Base-by-base conservation (phyloP, 2,113 vertebrate species). In the Lophius piscatorius region DNA sequence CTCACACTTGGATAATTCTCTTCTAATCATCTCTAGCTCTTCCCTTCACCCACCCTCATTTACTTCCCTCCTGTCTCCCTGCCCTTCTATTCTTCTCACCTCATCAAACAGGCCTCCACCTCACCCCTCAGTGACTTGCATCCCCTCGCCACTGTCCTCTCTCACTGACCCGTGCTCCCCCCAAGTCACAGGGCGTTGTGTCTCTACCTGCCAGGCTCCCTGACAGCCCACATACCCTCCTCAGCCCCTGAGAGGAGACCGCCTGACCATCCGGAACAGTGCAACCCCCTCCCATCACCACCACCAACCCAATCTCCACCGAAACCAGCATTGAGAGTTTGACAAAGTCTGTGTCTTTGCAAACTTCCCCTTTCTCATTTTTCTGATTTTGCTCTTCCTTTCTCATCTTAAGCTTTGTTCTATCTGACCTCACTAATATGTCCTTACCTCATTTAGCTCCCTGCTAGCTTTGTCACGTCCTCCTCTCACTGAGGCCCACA, bases 181-280 rank as follows among this genome's bases (percentile, higher is more conserved):
- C 76, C 83, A 66, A 86, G 86, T 89, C 86, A 87, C 86, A 84
- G 84, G 86, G 84, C 64, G 26, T 73, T 71, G 88, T 86, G 84
- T 88, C 86, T 89, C 81, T 87, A 89, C 86, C 88, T 89, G 87
- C 87, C 86, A 88, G 82, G 69, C 82, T 84, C 82, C 74, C 88
- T 88, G 88, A 86, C 88, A 89, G 84, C 84, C 74, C 65, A 63
- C 80, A 66, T 78, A 74, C 74, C 78, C 42, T 77, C 75, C 52
- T 26, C 71, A 76, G 76, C 84, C 76, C 81, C 45, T 48, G 87
- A 89, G 87, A 87, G 79, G 86, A 89, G 86, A 83, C 86, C 81
- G 84, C 66, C 74, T 80, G 86, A 83, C 88, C 88, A 89, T 88
- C 88, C 84, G 86, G 86, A 89, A 89, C 88, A 76, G 73, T 82